A percentile compares a stretch with the other conserved stretches of the same genome.
These are phyloP conservation scores for Schizothorax lantsangensis DNA, from an alignment of 2,797 vertebrate species.

Conservation along the genomic window DNA sequence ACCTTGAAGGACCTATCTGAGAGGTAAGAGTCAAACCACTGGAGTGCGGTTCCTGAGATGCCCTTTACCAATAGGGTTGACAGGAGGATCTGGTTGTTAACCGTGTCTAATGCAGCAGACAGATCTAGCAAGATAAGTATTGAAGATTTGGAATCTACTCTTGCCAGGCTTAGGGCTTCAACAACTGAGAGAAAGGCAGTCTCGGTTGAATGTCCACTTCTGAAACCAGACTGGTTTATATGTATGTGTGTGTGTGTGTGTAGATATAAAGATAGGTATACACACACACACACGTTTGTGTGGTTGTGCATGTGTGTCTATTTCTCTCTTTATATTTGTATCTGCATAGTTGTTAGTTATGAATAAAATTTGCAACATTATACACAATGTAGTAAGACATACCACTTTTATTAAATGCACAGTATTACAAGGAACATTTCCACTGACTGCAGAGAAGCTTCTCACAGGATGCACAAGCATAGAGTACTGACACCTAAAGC, in stretches of 20 bases:
- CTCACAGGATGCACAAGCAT: constrained; percentile 93
- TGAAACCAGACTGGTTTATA: neutral
- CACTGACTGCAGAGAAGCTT: constrained; percentile 96
- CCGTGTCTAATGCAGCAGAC: neutral
- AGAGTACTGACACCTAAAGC: constrained; percentile 84
- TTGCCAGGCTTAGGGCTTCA: neutral
- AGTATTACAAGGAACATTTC: constrained; percentile 97
- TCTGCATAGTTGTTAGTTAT: neutral
- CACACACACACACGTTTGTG: neutral
- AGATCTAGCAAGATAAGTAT: neutral
- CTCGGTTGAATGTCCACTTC: neutral
- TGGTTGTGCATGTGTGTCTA: neutral
- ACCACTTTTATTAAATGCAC: constrained; percentile 97
- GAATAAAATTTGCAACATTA: constrained; percentile 18
- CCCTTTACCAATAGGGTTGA: neutral
- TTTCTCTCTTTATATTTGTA: neutral
- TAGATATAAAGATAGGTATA: neutral
- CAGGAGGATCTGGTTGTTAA: neutral
- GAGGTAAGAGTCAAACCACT: neutral
- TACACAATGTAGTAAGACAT: constrained; percentile 82
- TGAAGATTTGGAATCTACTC: neutral
- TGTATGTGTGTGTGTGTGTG: neutral
- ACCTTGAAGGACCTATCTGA: neutral
- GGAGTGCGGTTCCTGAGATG: neutral
- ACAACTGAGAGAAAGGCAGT: too few species aligned